phyloP scores from a whole-genome alignment of 2,888 invertebrate genomes.

The Pollenia labialis region DNA sequence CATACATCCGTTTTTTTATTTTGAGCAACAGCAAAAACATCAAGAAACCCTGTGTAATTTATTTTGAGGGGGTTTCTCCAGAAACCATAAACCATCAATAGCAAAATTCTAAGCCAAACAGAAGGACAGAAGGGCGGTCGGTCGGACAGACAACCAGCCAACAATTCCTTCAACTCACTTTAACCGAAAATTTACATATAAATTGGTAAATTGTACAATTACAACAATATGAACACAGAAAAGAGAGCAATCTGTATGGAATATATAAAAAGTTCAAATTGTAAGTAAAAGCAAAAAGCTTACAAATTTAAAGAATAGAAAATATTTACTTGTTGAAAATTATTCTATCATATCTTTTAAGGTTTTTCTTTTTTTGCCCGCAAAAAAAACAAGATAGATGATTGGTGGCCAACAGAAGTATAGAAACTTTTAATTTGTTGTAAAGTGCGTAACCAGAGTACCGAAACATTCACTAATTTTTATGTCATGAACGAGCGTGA shows the following conservation, averaged over 20 bases:
- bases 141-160: neutral
- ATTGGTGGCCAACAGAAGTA: neutral
- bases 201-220: constrained; percentile 63
- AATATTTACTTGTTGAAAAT: constrained; percentile 10
- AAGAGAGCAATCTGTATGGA: constrained; percentile 7
- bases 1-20: constrained; percentile 5
- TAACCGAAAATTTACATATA: constrained; percentile 69
- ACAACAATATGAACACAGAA: constrained; percentile 17
- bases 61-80: constrained; percentile 42
- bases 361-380: neutral
- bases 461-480: too few species aligned
- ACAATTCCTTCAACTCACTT: constrained; percentile 49
- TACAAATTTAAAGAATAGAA: constrained; percentile 22
- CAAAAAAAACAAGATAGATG: neutral
- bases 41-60: constrained; percentile 25
- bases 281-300: constrained; percentile 48
- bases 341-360: constrained; percentile 10
- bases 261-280: constrained; percentile 35
- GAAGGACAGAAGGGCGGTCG: neutral
- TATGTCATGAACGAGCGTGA: too few species aligned
- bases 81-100: constrained; percentile 39
- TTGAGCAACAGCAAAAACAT: neutral
- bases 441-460: too few species aligned
- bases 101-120: constrained; percentile 36
- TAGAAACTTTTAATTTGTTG: constrained; percentile 35